Base-by-base conservation (phyloP, 64 coral and sea anemone genomes). In the Montipora capricornis region DNA sequence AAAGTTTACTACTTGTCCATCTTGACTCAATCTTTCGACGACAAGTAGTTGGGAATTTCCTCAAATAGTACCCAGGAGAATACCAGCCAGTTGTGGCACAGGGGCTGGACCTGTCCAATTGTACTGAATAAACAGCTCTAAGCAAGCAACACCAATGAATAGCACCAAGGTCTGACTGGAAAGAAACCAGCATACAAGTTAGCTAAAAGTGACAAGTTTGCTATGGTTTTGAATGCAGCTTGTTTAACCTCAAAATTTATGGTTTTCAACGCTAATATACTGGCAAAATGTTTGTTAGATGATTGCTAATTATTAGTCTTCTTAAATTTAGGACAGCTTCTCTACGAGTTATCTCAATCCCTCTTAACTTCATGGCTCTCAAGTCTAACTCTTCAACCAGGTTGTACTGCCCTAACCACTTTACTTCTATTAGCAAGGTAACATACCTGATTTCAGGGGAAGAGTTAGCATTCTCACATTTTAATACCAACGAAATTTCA, bases 41-140 rank as follows among this genome's bases (percentile, higher is more conserved):
- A 77, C 45, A 13, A 52, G 80, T 17, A 78, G 80, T 20, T 90
- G 74, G 79, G 83, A 82, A 24, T 26, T 50, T 16, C 84, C 68
- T 12, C 78, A 3, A 14, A 9, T 57, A 86, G 3, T 17, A 16
- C 46, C 46, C 4, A 37, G 77, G 46, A 45, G 47, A 51, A 89
- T 8, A 71, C 17, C 15, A 68, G 44, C 26, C 11, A 37, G 44
- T 6, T 26, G 50, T 62, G n/a, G 90, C 14, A 8, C 17, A 4
- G 8, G 8, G 20, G 80, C 84, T 84, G 97, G 98, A 29, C 98
- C 98, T 13, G 89, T 91, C 98, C 98, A 99, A 80, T 99, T 99
- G 46, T 86, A 93, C 62, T 99, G 98, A 68, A 99, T 89, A 90
- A 99, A 96, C 6, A 99, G 58, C 26, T 96, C 89, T 1, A 99